Evolutionary conservation across 1,140 invertebrate species (phyloP), one percentile per base, ranked within the genome.

Genomic region (Drosophila nasuta): DNA sequence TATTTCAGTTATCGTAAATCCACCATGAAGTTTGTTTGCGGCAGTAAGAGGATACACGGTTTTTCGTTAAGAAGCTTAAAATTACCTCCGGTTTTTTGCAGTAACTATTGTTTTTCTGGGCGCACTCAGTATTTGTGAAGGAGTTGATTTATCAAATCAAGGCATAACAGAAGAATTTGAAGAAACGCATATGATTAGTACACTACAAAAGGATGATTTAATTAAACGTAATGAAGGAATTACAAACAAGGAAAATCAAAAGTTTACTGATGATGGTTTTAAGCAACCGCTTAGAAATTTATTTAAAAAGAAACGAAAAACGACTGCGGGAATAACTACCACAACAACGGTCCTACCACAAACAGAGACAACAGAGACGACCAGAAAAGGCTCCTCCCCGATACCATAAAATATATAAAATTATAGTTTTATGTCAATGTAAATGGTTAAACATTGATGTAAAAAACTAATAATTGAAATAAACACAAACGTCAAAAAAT

Each of bases 231-330:
- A 43, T 38, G 38, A 66, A 13, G 28, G 3, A 5, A 15, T 15
- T 7, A 11, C 5, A 15, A 1, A 5, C 5, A 13, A 17, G 3
- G 52, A 54, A 38, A 38, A 8, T 10, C 35, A 8, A 38, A 38
- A 8, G 8, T 38, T 38, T 38, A 20, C 20, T 20, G 20, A 15
- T 0, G 1, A 15, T 5, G 3, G 6, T 13, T 17, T 7, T 2
- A 54, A 17, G 13, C 52, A 8, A 17, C 30, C 13, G n/a, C 13
- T 54, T 8, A 35, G 28, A 54, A 15, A 54, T 15, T 54, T 54
- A 33, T 57, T 43, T 4, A 66, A 66, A 35, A 25, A 30, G 3
- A 66, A 66, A 48, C 54, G 49, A 1, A 33, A 8, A 1, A 8
- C 30, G 0, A 4, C 1, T 20, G 20, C 2, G 20, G 2, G 20